Conservation (phyloP, 92 coral and sea anemone genomes). For the Siderastrea radians region DNA sequence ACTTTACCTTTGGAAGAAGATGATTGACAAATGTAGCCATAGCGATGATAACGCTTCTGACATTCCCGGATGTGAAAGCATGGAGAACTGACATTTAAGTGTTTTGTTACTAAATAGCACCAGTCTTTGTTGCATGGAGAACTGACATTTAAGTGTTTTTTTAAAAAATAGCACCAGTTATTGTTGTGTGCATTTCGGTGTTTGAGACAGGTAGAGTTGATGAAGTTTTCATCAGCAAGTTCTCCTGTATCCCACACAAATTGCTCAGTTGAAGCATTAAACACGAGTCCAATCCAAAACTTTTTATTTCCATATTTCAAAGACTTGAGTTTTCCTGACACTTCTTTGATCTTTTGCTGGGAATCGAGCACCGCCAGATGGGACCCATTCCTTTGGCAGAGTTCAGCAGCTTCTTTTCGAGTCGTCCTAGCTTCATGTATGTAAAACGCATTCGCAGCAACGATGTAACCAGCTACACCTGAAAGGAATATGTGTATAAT, state of each 20-base stretch:
- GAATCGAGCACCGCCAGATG: conserved; percentile 29
- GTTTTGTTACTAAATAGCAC: conserved; percentile 4
- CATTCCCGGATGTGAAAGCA: background rate
- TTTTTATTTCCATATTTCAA: background rate
- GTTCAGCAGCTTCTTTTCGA: background rate
- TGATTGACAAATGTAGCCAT: conserved; percentile 8
- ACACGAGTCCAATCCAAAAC: conserved; percentile 33
- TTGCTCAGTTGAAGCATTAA: background rate
- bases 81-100: background rate
- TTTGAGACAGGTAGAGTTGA: conserved; percentile 5
- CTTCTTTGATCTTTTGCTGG: background rate
- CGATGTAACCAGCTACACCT: background rate
- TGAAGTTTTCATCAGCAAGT: background rate
- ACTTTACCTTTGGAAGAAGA: background rate
- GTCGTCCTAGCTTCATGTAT: background rate
- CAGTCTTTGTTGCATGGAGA: background rate
- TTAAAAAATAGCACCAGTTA: background rate
- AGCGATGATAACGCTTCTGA: background rate
- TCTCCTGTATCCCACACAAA: conserved; percentile 34
- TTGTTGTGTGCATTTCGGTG: background rate
- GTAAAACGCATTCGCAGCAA: background rate
- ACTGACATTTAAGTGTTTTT: background rate
- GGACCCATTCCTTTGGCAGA: conserved; percentile 7
- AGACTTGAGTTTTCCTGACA: background rate
- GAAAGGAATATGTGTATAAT: background rate